Conservation (phyloP, 2,797 vertebrate species). For the Rhabdomys pumilio region DNA sequence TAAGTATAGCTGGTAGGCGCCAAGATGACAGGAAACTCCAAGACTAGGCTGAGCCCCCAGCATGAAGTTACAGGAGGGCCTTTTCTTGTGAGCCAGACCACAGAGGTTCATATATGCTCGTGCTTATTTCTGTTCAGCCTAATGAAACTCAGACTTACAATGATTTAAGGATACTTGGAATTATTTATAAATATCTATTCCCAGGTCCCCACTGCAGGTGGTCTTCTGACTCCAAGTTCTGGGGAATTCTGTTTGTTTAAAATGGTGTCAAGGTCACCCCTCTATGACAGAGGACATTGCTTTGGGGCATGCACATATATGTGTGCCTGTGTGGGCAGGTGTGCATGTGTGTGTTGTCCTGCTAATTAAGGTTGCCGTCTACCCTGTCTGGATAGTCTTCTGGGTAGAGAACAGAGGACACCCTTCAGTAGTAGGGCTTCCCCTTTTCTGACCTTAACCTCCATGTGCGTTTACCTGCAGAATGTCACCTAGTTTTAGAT, state of each 20-base stretch:
- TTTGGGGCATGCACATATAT: too few species aligned
- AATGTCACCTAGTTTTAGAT: not conserved
- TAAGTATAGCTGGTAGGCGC: not conserved
- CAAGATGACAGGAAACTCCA: not conserved
- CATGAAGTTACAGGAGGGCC: not conserved
- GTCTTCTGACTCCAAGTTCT: not conserved
- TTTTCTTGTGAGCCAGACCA: constrained; percentile 19
- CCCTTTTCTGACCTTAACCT: not conserved
- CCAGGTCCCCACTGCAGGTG: not conserved
- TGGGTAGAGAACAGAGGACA: not conserved
- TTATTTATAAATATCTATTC: constrained; percentile 35
- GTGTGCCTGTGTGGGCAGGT: too few species aligned
- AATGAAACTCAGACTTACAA: not conserved
- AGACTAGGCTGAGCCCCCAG: not conserved
- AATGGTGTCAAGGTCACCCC: not conserved
- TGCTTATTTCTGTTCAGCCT: constrained; percentile 30
- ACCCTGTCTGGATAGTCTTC: not conserved
- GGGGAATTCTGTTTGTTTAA: constrained; percentile 37
- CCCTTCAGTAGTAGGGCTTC: not conserved
- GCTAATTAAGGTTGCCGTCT: too few species aligned
- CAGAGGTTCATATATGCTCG: not conserved
- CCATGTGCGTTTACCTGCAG: not conserved
- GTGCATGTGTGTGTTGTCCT: not conserved
- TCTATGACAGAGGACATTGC: not conserved
- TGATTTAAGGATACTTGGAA: constrained; percentile 43